phyloP scores from a whole-genome alignment of 2,888 invertebrate species.

The Salticus scenicus region DNA sequence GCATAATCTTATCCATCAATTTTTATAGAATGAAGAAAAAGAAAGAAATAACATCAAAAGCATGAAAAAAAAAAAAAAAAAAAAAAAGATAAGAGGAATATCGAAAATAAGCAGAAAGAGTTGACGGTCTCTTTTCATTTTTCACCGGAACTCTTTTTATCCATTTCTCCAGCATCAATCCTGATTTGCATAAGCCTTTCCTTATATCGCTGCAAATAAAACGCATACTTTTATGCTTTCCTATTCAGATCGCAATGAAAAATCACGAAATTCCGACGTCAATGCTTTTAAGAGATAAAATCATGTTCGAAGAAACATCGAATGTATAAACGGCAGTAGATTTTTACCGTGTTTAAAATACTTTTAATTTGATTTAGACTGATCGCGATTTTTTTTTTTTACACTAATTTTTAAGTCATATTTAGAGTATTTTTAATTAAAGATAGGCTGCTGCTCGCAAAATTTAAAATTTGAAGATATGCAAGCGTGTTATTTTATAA shows the following conservation, averaged over 20 bases:
- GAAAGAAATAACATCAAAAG: too few species aligned
- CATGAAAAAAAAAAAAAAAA: too few species aligned
- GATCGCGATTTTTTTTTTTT: too few species aligned
- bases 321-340: neutral
- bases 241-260: neutral
- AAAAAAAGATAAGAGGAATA: neutral
- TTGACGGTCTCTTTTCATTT: constrained; percentile 5
- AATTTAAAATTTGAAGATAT: too few species aligned
- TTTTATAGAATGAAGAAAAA: too few species aligned
- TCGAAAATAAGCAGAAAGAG: neutral
- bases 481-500: too few species aligned
- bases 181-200: neutral
- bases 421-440: too few species aligned
- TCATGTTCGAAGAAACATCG: neutral
- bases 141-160: neutral
- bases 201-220: neutral
- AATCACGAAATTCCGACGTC: neutral
- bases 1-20: too few species aligned
- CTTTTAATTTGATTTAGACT: too few species aligned
- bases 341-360: too few species aligned
- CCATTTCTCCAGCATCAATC: neutral
- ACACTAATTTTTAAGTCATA: too few species aligned
- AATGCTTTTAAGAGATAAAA: neutral
- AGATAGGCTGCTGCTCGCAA: too few species aligned
- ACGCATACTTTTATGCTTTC: neutral